These are phyloP conservation scores for Falco novaeseelandiae DNA, from an alignment of 2,797 vertebrate species.

Conservation along the genomic window DNA sequence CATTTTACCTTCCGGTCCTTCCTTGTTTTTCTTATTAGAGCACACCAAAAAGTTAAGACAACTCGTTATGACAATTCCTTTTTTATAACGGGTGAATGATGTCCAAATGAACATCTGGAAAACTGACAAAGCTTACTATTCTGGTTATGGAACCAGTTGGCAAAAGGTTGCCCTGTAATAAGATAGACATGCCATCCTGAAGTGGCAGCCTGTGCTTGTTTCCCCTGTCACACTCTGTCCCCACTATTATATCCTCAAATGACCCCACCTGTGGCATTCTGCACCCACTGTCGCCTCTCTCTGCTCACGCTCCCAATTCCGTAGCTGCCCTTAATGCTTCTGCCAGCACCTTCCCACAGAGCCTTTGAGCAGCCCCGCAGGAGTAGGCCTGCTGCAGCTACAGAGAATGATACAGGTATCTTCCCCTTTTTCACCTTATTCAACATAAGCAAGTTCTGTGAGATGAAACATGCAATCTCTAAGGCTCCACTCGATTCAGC, in stretches of 20 bases:
- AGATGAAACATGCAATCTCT: not conserved
- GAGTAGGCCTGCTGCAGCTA: not conserved
- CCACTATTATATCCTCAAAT: not conserved
- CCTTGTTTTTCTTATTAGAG: not conserved
- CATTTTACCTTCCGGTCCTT: not conserved
- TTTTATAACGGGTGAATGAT: not conserved
- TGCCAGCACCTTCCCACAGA: not conserved
- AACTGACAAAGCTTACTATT: not conserved
- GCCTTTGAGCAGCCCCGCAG: not conserved
- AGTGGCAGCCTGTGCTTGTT: rapidly evolving
- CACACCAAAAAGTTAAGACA: not conserved
- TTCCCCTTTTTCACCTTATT: not conserved
- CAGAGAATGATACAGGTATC: rapidly evolving
- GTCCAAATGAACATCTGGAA: not conserved
- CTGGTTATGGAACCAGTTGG: not conserved
- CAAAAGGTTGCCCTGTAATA: not conserved
- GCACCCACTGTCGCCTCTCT: not conserved
- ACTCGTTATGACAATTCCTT: not conserved
- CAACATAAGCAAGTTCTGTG: not conserved
- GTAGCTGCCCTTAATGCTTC: not conserved
- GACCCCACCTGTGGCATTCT: not conserved
- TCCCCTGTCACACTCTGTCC: not conserved
- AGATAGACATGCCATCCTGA: not conserved
- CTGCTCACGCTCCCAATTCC: not conserved
- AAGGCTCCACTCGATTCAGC: not conserved